Conservation (phyloP, 2,113 vertebrate genomes). For the Cryptomyrus ogoouensis region DNA sequence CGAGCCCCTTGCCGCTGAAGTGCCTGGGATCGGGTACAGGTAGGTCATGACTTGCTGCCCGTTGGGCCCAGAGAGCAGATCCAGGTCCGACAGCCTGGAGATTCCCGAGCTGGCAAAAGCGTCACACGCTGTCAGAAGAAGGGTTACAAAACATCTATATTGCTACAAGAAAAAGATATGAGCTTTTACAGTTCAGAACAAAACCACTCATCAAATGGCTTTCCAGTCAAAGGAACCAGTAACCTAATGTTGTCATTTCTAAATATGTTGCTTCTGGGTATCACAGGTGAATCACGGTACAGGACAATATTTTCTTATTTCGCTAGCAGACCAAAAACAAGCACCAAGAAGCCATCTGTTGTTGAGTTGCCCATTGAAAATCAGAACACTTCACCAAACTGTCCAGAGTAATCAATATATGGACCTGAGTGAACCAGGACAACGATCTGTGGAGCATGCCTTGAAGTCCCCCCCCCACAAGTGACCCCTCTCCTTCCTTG, state of each 20-base stretch:
- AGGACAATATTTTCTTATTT: neutral
- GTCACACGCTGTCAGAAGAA: conserved; percentile 75
- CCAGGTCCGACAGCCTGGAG: conserved; percentile 94
- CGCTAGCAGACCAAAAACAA: neutral
- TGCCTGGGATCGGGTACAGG: conserved; percentile 95
- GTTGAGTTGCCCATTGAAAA: neutral
- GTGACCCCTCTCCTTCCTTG: neutral
- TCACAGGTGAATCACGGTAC: neutral
- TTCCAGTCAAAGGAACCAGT: neutral
- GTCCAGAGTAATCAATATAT: neutral
- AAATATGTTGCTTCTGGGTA: neutral
- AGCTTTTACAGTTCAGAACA: neutral
- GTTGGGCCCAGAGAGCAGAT: conserved; percentile 89
- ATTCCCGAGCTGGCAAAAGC: conserved; percentile 75
- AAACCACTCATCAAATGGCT: neutral
- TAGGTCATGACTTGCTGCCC: conserved; percentile 97
- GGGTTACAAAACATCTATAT: neutral
- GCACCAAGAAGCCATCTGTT: neutral
- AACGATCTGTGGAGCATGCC: neutral
- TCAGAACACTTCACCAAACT: neutral
- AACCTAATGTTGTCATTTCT: neutral
- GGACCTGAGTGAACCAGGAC: neutral
- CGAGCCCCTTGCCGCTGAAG: conserved; percentile 82
- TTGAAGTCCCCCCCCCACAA: neutral
- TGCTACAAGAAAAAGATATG: neutral